Percentiles rank a stretch among this genome's conserved stretches.
Evolutionary conservation across 2,113 vertebrate genomes (phyloP).

Genomic region (Colius striatus): DNA sequence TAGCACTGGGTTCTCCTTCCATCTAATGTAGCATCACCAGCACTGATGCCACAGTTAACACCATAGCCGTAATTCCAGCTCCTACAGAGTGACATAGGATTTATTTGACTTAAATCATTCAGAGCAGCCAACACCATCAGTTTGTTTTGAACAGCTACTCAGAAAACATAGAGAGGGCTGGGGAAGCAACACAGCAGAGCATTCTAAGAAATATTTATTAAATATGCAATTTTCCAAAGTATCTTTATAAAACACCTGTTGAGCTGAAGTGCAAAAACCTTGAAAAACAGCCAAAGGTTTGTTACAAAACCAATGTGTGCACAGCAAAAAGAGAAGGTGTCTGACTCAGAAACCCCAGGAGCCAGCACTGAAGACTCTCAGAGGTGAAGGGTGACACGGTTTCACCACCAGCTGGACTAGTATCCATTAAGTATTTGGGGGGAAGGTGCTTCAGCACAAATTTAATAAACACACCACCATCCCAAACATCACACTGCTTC

Average conservation of each 20-base stretch:
- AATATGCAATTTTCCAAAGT: neutral
- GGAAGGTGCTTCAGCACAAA: neutral
- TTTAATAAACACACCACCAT: neutral
- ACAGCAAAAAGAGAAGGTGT: neutral
- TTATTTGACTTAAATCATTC: neutral
- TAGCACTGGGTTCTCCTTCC: neutral
- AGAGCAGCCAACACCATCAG: neutral
- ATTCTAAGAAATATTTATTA: constrained; percentile 44
- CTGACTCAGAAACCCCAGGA: neutral
- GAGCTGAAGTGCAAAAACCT: neutral
- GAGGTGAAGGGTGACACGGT: neutral
- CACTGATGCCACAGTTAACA: neutral
- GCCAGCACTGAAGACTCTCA: neutral
- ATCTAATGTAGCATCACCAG: neutral
- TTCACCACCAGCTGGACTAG: neutral
- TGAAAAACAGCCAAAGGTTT: neutral
- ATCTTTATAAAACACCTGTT: neutral
- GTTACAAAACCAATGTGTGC: neutral
- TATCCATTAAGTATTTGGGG: neutral
- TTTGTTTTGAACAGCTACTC: neutral
- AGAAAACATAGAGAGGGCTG: neutral
- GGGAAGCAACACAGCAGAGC: neutral
- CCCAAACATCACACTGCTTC: neutral
- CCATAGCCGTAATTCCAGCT: neutral
- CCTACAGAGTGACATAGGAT: neutral